A percentile compares a stretch with the other conserved stretches of the same genome.
Conservation (phyloP, 2,888 invertebrate species). For the Chrysolina haemoptera region DNA sequence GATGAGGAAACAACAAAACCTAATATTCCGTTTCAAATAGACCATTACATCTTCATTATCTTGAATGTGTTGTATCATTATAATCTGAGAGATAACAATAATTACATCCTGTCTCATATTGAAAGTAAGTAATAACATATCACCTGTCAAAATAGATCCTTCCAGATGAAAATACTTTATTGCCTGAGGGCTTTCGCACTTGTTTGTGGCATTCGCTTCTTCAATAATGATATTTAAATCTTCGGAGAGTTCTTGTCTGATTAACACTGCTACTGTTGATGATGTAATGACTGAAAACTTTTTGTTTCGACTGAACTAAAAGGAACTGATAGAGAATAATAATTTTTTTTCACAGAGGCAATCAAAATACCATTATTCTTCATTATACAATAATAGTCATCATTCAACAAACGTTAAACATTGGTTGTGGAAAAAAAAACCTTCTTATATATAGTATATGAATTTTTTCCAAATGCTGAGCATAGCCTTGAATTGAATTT, state of each 20-base stretch:
- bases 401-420: too few species aligned
- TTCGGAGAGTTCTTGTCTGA: not conserved
- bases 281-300: not conserved
- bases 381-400: too few species aligned
- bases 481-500: too few species aligned
- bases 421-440: too few species aligned
- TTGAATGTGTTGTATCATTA: not conserved
- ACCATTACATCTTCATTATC: not conserved
- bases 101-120: not conserved
- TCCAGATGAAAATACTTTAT: not conserved
- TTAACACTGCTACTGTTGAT: not conserved
- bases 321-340: too few species aligned
- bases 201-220: not conserved
- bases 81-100: not conserved
- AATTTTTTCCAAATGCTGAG: too few species aligned
- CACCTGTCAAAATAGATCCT: conserved; percentile 11
- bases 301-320: too few species aligned
- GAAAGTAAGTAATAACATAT: not conserved
- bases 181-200: not conserved
- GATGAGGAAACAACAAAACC: not conserved
- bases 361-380: too few species aligned
- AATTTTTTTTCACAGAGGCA: too few species aligned
- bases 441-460: too few species aligned
- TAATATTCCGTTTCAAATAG: not conserved
- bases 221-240: not conserved